These are phyloP conservation scores for Gandaritis pyraliata DNA, from an alignment of 2,888 invertebrate species.

Conservation along the genomic window DNA sequence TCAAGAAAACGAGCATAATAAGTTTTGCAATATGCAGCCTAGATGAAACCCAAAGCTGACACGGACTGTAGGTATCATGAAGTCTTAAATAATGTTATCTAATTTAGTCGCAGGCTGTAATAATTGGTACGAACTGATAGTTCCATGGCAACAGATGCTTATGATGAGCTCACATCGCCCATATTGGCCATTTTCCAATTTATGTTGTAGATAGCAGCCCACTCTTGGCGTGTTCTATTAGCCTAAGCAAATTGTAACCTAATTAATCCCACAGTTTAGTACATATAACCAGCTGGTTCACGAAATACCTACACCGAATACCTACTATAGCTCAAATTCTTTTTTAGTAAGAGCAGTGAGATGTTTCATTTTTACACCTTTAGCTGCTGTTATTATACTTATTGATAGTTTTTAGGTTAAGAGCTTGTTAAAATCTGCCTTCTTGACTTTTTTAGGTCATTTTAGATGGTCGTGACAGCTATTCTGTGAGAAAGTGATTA, in stretches of 20 bases:
- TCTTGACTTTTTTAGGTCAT: too few species aligned
- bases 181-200: constrained; percentile 37
- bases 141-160: constrained; percentile 29
- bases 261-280: constrained; percentile 43
- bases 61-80: too few species aligned
- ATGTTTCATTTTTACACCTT: too few species aligned
- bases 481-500: neutral
- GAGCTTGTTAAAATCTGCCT: too few species aligned
- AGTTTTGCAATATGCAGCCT: too few species aligned
- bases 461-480: constrained; percentile 12
- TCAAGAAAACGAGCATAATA: too few species aligned
- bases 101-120: constrained; percentile 8
- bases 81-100: neutral
- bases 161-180: constrained; percentile 33
- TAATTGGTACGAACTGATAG: constrained; percentile 17
- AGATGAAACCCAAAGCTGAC: too few species aligned
- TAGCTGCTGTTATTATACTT: too few species aligned
- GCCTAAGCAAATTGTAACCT: constrained; percentile 52
- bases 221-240: constrained; percentile 45
- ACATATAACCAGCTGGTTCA: constrained; percentile 7
- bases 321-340: too few species aligned
- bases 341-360: too few species aligned
- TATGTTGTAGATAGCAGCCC: constrained; percentile 32
- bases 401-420: too few species aligned
- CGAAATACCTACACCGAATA: too few species aligned